phyloP scores from a whole-genome alignment of 2,113 vertebrate species.

The Apodemus sylvaticus region DNA sequence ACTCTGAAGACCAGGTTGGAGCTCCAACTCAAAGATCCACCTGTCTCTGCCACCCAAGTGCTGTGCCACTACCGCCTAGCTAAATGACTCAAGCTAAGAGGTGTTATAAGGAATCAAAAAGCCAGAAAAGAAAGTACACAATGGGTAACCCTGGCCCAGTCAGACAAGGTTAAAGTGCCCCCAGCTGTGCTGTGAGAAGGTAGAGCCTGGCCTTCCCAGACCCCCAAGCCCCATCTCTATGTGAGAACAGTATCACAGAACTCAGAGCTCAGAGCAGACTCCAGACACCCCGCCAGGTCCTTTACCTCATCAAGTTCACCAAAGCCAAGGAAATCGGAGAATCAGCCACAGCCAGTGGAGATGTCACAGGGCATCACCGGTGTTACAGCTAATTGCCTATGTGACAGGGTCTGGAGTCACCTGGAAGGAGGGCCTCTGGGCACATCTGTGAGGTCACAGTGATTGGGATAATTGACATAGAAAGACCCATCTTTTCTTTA shows the following conservation, averaged over 20 bases:
- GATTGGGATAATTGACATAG: not conserved
- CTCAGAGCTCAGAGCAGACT: not conserved
- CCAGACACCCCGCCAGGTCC: not conserved
- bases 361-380: not conserved
- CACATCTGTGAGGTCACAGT: not conserved
- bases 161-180: not conserved
- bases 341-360: not conserved
- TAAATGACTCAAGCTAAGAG: not conserved
- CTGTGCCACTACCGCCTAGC: not conserved
- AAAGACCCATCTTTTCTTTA: not conserved
- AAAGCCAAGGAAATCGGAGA: not conserved
- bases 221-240: not conserved
- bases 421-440: not conserved
- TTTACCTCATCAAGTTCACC: not conserved
- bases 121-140: no score
- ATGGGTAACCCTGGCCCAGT: not conserved
- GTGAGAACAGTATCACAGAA: not conserved
- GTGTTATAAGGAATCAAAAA: not conserved
- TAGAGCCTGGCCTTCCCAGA: not conserved
- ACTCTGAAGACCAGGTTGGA: not conserved
- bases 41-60: not conserved
- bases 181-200: not conserved
- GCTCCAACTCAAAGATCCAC: not conserved
- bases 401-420: not conserved
- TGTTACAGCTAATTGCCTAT: no score